Conservation (phyloP, 1,140 invertebrate species). For the Harlomillsia oculata region DNA sequence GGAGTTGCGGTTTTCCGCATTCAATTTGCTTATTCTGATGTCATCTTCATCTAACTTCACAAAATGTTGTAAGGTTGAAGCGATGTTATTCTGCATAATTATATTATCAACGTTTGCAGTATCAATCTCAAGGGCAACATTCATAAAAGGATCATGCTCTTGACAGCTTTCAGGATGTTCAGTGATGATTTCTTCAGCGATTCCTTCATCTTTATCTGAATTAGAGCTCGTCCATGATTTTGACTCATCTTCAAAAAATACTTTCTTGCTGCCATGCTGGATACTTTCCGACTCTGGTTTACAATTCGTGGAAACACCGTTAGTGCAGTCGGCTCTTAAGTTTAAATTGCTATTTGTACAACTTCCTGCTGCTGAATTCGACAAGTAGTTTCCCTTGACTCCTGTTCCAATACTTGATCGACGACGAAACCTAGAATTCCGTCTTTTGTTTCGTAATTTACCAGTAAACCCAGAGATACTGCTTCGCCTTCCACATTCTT, state of each 20-base stretch:
- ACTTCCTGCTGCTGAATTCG: background rate
- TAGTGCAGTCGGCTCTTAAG: too few relatives aligned
- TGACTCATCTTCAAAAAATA: constrained; percentile 33
- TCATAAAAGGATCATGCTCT: background rate
- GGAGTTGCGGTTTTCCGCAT: background rate
- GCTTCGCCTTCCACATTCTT: too few relatives aligned
- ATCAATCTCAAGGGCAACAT: background rate
- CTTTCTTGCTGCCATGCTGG: constrained; percentile 30
- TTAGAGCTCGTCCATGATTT: constrained; percentile 31
- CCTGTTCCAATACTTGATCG: background rate
- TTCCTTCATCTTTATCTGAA: constrained; percentile 36
- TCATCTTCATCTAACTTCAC: constrained; percentile 7
- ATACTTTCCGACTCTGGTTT: too few relatives aligned
- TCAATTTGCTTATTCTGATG: background rate
- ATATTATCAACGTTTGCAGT: background rate
- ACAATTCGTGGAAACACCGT: too few relatives aligned
- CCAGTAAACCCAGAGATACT: too few relatives aligned
- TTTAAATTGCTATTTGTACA: too few relatives aligned
- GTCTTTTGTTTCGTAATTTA: constrained; percentile 6
- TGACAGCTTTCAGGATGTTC: constrained; percentile 18
- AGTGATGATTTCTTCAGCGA: constrained; percentile 30
- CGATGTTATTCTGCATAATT: constrained; percentile 24
- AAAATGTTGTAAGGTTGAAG: constrained; percentile 17
- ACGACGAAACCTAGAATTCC: too few relatives aligned
- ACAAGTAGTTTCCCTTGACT: background rate